Conservation (phyloP, 2,888 invertebrate genomes). For the Malthinus flaveolus region DNA sequence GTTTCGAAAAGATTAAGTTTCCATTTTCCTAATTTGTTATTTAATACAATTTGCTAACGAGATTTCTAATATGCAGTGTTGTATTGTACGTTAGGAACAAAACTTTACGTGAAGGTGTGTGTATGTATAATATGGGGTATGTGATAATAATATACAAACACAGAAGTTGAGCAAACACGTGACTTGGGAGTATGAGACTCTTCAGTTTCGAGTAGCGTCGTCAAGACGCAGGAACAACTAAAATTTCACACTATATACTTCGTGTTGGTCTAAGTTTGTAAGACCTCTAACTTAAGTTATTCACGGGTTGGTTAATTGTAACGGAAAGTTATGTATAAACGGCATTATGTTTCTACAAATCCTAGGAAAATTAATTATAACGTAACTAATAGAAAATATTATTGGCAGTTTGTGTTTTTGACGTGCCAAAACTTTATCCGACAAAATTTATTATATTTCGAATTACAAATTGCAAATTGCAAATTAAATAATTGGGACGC, state of each 20-base stretch:
- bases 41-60: no score
- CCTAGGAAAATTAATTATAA: conserved; percentile 16
- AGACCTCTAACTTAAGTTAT: conserved; percentile 23
- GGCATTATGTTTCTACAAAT: conserved; percentile 18
- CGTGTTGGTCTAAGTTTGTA: conserved; percentile 23
- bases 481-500: no score
- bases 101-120: no score
- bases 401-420: conserved; percentile 5
- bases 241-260: conserved; percentile 26
- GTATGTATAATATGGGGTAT: conserved; percentile 5
- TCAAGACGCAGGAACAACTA: conserved; percentile 24
- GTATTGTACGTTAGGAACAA: no score
- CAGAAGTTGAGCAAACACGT: conserved; percentile 41
- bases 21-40: no score
- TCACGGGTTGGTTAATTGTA: conserved; percentile 26
- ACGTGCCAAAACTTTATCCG: background rate
- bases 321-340: conserved; percentile 21
- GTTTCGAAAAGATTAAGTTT: no score
- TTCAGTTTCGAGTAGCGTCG: conserved; percentile 15
- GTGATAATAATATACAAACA: conserved; percentile 27
- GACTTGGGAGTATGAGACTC: conserved; percentile 35
- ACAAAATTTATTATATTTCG: conserved; percentile 2
- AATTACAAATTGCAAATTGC: background rate
- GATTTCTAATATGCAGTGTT: no score
- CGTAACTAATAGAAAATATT: conserved; percentile 1